Percentiles rank a stretch among this genome's conserved stretches.
phyloP scores from a whole-genome alignment of 2,113 vertebrate genomes.

The Amphiprion ocellaris region DNA sequence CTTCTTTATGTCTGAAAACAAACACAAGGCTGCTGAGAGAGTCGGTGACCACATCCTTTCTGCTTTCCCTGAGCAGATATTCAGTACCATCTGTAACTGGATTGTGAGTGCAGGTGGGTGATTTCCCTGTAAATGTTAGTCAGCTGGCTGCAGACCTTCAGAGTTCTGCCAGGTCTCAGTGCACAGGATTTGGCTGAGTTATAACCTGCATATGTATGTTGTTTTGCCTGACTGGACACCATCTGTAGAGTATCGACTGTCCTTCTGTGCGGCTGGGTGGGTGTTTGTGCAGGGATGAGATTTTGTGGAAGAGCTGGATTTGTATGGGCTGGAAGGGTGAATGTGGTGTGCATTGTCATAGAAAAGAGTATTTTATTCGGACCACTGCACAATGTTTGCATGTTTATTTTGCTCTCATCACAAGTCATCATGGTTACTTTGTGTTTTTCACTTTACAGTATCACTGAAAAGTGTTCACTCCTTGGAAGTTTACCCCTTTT shows the following conservation, averaged over 20 bases:
- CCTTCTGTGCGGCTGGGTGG: background rate
- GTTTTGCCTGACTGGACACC: conserved; percentile 44
- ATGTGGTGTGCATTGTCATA: background rate
- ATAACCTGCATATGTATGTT: conserved; percentile 62
- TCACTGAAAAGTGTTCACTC: too few species aligned
- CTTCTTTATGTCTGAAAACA: conserved; percentile 31
- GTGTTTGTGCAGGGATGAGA: background rate
- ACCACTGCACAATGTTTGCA: background rate
- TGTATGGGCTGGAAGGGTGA: background rate
- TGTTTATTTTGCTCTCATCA: background rate
- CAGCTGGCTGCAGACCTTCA: conserved; percentile 56
- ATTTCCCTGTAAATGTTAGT: conserved; percentile 62
- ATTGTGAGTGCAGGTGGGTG: conserved; percentile 64
- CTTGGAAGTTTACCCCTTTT: too few species aligned
- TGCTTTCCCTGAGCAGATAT: conserved; percentile 33
- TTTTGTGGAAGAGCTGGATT: conserved; percentile 8
- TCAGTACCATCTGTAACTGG: conserved; percentile 59
- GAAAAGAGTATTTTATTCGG: background rate
- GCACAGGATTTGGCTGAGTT: conserved; percentile 55
- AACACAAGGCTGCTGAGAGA: conserved; percentile 19
- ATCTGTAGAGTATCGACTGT: conserved; percentile 53
- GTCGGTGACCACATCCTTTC: conserved; percentile 11
- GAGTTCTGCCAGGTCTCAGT: conserved; percentile 49
- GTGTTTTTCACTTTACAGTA: conserved; percentile 2
- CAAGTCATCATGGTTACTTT: background rate